These are phyloP conservation scores for Psittacula derbiana DNA, from an alignment of 2,797 vertebrate genomes.

Conservation along the genomic window DNA sequence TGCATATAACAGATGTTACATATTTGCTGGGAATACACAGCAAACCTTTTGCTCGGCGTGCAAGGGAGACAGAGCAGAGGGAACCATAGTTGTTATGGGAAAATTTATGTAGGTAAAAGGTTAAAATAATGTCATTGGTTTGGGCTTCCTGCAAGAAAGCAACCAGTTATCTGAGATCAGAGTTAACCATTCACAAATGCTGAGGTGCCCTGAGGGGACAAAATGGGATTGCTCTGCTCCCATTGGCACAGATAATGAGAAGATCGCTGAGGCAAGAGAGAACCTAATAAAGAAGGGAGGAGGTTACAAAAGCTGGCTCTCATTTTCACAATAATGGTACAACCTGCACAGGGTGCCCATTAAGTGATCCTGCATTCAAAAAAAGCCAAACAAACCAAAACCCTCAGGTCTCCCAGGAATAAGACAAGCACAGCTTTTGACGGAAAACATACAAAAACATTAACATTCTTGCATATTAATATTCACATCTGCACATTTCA, in stretches of 20 bases:
- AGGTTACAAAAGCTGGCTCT: neutral
- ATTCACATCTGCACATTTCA: neutral
- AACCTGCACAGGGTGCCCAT: neutral
- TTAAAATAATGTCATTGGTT: slow-evolving; percentile 52
- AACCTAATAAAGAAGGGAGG: neutral
- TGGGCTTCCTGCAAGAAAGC: slow-evolving; percentile 36
- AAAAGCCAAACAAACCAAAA: neutral
- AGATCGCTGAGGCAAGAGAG: neutral
- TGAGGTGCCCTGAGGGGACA: slow-evolving; percentile 2
- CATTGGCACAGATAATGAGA: slow-evolving; percentile 18
- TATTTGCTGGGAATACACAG: neutral
- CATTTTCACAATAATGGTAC: slow-evolving; percentile 25
- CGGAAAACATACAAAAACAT: neutral
- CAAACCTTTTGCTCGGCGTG: fast-evolving
- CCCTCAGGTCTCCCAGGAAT: neutral
- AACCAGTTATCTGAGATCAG: slow-evolving; percentile 50
- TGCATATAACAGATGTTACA: fast-evolving
- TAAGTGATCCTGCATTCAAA: neutral
- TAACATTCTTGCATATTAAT: neutral
- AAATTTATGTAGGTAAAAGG: slow-evolving; percentile 69
- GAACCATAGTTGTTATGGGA: neutral
- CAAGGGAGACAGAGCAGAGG: neutral
- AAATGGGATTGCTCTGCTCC: slow-evolving; percentile 18
- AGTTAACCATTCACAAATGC: slow-evolving; percentile 66
- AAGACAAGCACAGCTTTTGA: neutral